Conservation (phyloP, 2,888 invertebrate genomes). For the Melanostoma scalare region DNA sequence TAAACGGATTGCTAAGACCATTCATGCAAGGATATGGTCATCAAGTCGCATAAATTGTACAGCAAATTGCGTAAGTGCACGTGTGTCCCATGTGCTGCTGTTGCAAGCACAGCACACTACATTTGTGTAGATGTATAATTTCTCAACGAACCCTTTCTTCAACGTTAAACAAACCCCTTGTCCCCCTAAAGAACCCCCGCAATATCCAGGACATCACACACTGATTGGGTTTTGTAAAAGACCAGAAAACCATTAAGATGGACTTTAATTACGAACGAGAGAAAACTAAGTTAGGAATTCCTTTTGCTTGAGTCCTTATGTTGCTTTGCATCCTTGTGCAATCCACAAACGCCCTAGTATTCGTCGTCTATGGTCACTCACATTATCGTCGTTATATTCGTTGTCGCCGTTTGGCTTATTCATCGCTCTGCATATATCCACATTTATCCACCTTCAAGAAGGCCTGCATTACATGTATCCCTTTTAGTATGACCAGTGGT, state of each 20-base stretch:
- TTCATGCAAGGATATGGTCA: slow-evolving; percentile 72
- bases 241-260: slow-evolving; percentile 72
- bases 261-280: slow-evolving; percentile 71
- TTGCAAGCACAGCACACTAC: background rate
- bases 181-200: too few relatives aligned
- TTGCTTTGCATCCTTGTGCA: slow-evolving; percentile 37
- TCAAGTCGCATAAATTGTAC: slow-evolving; percentile 73
- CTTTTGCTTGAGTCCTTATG: slow-evolving; percentile 64
- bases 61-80: slow-evolving; percentile 72
- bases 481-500: slow-evolving; percentile 11
- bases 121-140: background rate
- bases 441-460: slow-evolving; percentile 23
- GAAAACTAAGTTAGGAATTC: slow-evolving; percentile 72
- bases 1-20: slow-evolving; percentile 73
- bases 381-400: slow-evolving; percentile 44
- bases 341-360: background rate
- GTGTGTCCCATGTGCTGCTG: slow-evolving; percentile 66
- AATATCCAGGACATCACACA: slow-evolving; percentile 41
- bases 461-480: slow-evolving; percentile 3
- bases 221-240: slow-evolving; percentile 72
- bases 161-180: too few relatives aligned
- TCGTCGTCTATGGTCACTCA: slow-evolving; percentile 24
- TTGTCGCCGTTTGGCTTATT: slow-evolving; percentile 33
- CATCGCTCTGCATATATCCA: background rate
- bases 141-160: too few relatives aligned